These are phyloP conservation scores for Caenorhabditis sp. DNA, from an alignment of 2,888 invertebrate species.

Conservation along the genomic window DNA sequence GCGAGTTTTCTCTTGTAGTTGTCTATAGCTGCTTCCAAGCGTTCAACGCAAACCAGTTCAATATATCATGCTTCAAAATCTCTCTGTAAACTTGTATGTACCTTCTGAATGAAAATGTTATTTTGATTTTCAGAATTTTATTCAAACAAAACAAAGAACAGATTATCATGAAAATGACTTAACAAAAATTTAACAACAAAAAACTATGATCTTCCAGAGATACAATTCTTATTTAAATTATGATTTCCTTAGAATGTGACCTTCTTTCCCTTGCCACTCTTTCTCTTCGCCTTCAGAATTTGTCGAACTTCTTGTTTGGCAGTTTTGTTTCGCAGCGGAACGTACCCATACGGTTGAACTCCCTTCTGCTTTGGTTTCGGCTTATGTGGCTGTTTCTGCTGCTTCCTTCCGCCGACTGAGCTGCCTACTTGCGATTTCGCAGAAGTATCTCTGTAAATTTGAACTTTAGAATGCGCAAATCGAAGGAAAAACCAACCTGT, in stretches of 20 bases:
- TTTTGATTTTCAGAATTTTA: constrained; percentile 6
- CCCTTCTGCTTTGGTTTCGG: constrained; percentile 66
- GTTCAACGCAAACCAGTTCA: neutral
- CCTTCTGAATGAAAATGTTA: no score
- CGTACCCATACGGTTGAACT: constrained; percentile 78
- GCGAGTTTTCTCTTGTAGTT: constrained; percentile 55
- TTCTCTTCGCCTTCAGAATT: constrained; percentile 70
- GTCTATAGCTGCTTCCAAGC: constrained; percentile 9
- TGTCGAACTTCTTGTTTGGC: constrained; percentile 71
- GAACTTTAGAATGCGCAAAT: neutral
- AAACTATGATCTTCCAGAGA: constrained; percentile 25
- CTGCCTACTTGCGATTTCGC: constrained; percentile 60
- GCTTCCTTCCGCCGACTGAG: constrained; percentile 38
- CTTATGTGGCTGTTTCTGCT: constrained; percentile 41
- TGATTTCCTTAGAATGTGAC: constrained; percentile 46
- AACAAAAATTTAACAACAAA: constrained; percentile 14
- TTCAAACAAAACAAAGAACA: constrained; percentile 24
- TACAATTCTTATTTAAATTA: neutral
- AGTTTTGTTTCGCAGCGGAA: constrained; percentile 73
- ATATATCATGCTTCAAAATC: neutral
- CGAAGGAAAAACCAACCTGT: constrained; percentile 54
- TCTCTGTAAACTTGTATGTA: neutral
- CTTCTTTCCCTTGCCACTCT: constrained; percentile 71
- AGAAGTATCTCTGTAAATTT: constrained; percentile 56
- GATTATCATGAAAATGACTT: constrained; percentile 10